Conservation (phyloP, 35 echinoderm and acorn worm species). For the Heliocidaris tuberculata region DNA sequence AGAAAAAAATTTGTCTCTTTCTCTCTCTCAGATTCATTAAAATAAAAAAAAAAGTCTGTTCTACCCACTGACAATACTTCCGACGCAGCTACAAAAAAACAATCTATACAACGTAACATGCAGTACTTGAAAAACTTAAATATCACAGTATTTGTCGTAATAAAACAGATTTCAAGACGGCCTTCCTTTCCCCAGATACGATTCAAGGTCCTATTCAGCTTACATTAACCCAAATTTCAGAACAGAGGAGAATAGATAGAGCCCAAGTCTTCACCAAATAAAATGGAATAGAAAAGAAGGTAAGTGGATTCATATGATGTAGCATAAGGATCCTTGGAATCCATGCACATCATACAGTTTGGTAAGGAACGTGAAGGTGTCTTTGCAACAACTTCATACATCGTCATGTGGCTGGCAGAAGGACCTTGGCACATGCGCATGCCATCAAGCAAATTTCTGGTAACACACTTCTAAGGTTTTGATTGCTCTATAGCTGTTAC, state of each 20-base stretch:
- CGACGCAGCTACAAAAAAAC: conserved; percentile 22
- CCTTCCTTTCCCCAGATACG: neutral
- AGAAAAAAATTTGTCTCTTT: neutral
- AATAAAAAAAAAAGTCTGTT: conserved; percentile 13
- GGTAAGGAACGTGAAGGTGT: too few relatives aligned
- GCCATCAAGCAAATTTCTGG: too few relatives aligned
- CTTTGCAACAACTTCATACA: too few relatives aligned
- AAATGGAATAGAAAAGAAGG: neutral
- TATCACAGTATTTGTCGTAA: conserved; percentile 20
- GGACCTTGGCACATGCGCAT: too few relatives aligned
- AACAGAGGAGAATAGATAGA: neutral
- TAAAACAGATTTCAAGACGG: neutral
- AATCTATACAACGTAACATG: conserved; percentile 31
- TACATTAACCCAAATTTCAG: neutral
- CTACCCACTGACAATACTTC: conserved; percentile 13
- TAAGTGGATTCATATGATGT: neutral
- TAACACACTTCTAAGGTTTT: too few relatives aligned
- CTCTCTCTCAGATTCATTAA: neutral
- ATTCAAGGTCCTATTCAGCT: neutral
- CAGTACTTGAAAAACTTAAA: conserved; percentile 27
- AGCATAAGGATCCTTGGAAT: neutral
- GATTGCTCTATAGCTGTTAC: too few relatives aligned
- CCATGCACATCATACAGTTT: too few relatives aligned
- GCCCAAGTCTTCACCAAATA: neutral
- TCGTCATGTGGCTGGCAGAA: too few relatives aligned